These are phyloP conservation scores for Ochotona curzoniae DNA, from an alignment of 2,113 vertebrate genomes.

Conservation along the genomic window DNA sequence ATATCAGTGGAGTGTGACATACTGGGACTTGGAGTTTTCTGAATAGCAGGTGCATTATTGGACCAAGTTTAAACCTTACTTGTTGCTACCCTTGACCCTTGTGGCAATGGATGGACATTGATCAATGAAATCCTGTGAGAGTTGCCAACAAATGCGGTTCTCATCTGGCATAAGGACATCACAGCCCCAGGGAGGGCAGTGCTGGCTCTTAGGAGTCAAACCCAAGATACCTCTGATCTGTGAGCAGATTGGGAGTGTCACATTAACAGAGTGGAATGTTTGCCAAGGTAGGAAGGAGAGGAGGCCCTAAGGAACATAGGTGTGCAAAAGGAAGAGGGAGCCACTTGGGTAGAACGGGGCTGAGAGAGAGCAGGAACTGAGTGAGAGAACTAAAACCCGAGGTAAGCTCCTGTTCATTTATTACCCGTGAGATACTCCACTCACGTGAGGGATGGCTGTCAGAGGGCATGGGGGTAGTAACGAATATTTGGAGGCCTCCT, in stretches of 20 bases:
- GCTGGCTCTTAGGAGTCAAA: not conserved
- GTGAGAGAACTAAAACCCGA: not conserved
- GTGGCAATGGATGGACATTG: not conserved
- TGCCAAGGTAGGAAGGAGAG: not conserved
- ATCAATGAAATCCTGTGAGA: constrained; percentile 49
- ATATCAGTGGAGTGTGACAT: not conserved
- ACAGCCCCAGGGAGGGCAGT: not conserved
- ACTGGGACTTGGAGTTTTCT: not conserved
- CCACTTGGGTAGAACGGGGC: not conserved
- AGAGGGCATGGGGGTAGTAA: not conserved
- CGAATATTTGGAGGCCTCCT: not conserved
- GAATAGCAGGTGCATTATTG: not conserved
- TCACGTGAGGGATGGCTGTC: not conserved
- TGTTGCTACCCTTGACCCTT: not conserved
- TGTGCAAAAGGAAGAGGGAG: not conserved
- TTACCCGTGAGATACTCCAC: constrained; percentile 62
- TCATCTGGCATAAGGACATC: not conserved
- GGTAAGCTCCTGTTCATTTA: constrained; percentile 60
- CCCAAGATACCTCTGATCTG: constrained; percentile 50
- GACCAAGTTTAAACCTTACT: constrained; percentile 35
- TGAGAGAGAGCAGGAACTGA: not conserved
- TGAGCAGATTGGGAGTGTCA: not conserved
- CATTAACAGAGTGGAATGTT: not conserved
- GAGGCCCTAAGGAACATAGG: not conserved
- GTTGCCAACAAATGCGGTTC: not conserved